Evolutionary conservation across 2,888 invertebrate genomes (phyloP).

Genomic region (Gryllus longicercus): DNA sequence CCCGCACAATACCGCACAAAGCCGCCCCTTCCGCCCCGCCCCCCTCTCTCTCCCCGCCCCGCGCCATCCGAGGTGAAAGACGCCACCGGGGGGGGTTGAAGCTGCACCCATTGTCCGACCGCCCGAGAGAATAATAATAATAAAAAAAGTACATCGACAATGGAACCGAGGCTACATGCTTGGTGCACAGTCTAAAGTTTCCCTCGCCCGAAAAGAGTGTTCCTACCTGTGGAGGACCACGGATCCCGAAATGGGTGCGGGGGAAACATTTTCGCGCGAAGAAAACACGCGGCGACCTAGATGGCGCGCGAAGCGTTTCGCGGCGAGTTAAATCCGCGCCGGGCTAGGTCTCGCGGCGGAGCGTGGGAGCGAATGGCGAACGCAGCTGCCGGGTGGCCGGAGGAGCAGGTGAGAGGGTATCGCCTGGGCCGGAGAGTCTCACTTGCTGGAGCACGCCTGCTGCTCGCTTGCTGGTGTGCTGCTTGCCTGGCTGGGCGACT

Average conservation of each 20-base stretch:
- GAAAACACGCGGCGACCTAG: neutral
- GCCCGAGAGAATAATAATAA: neutral
- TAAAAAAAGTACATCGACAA: conserved; percentile 6
- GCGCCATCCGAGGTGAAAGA: neutral
- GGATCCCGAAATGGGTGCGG: neutral
- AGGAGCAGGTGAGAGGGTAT: no score
- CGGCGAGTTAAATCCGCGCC: neutral
- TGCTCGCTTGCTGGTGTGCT: no score
- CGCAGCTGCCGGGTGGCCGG: neutral
- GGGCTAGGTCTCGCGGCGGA: neutral
- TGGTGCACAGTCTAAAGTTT: neutral
- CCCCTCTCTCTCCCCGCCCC: no score
- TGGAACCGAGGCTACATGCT: neutral
- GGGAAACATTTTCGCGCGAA: neutral
- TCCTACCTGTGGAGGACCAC: neutral
- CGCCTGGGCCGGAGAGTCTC: no score
- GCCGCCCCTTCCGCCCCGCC: no score
- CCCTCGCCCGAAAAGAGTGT: neutral
- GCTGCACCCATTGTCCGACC: neutral
- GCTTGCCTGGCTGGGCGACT: no score
- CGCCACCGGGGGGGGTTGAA: neutral
- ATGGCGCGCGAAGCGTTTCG: neutral
- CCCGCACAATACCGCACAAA: no score
- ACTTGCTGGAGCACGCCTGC: no score
- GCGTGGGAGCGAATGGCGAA: neutral